Evolutionary conservation across 2,888 invertebrate genomes (phyloP).

Genomic region (Allolobophora icterica): DNA sequence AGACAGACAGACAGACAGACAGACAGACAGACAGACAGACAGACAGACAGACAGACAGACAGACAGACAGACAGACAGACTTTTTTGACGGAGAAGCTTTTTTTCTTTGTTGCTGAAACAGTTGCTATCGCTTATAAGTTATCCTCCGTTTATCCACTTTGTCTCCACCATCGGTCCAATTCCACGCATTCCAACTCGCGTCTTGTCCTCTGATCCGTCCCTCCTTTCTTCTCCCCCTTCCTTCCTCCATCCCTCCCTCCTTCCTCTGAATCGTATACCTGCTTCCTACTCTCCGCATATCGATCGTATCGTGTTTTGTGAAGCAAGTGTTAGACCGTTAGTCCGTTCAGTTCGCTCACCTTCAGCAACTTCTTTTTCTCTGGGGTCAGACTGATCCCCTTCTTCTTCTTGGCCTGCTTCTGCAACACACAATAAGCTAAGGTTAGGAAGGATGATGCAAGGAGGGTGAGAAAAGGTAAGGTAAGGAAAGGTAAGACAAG

Average conservation of each 20-base stretch:
- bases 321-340: background rate
- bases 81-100: background rate
- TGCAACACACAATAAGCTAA: constrained; percentile 27
- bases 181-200: background rate
- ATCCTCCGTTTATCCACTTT: background rate
- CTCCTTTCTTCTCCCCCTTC: background rate
- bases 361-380: constrained; percentile 48
- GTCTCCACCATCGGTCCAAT: background rate
- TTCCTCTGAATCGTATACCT: background rate
- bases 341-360: constrained; percentile 1
- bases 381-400: constrained; percentile 44
- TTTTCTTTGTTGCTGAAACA: background rate
- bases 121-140: background rate
- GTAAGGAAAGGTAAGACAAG: background rate
- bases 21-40: background rate
- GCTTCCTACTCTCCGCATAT: too few species aligned
- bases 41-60: background rate
- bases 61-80: background rate
- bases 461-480: background rate
- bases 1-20: background rate
- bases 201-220: background rate
- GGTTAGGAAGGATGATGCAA: too few species aligned
- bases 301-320: too few species aligned
- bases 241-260: background rate
- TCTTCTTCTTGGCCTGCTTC: constrained; percentile 49